Percentiles rank a stretch among this genome's conserved stretches.
Conservation (phyloP, 1,140 invertebrate genomes). For the Melipona quadrifasciata region DNA sequence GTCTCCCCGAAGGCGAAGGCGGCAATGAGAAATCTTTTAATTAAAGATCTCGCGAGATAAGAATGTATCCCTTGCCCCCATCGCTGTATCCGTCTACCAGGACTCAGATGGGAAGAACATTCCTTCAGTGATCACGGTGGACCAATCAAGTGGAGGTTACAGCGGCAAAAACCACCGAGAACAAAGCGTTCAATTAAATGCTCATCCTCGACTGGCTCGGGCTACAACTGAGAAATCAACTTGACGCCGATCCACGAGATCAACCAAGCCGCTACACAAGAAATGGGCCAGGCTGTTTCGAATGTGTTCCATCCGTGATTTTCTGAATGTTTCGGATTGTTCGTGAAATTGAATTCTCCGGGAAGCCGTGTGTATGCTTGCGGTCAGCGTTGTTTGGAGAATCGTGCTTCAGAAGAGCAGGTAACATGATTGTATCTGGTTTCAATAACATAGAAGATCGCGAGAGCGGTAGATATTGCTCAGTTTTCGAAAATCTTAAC, state of each 20-base stretch:
- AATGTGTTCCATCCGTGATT: neutral
- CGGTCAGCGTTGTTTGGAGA: constrained; percentile 8
- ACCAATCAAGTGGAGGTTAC: neutral
- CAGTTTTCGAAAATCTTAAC: neutral
- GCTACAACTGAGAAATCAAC: constrained; percentile 43
- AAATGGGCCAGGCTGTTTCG: neutral
- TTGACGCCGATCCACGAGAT: constrained; percentile 27
- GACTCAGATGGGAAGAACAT: constrained; percentile 23
- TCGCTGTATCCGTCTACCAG: constrained; percentile 23
- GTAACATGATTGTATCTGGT: neutral
- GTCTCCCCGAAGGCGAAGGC: constrained; percentile 29
- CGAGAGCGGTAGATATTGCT: neutral
- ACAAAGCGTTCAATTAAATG: constrained; percentile 63
- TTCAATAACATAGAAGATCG: neutral
- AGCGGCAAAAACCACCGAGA: constrained; percentile 41
- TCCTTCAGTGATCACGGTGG: constrained; percentile 42
- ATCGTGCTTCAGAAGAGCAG: neutral
- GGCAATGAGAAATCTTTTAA: constrained; percentile 67
- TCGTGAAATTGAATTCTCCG: constrained; percentile 20
- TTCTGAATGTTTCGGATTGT: neutral
- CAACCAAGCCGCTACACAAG: neutral
- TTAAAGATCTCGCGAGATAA: constrained; percentile 65
- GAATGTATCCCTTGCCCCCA: constrained; percentile 17
- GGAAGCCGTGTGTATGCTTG: neutral
- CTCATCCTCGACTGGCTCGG: neutral